These are phyloP conservation scores for Caerostris darwini DNA, from an alignment of 1,140 invertebrate genomes.

Conservation along the genomic window DNA sequence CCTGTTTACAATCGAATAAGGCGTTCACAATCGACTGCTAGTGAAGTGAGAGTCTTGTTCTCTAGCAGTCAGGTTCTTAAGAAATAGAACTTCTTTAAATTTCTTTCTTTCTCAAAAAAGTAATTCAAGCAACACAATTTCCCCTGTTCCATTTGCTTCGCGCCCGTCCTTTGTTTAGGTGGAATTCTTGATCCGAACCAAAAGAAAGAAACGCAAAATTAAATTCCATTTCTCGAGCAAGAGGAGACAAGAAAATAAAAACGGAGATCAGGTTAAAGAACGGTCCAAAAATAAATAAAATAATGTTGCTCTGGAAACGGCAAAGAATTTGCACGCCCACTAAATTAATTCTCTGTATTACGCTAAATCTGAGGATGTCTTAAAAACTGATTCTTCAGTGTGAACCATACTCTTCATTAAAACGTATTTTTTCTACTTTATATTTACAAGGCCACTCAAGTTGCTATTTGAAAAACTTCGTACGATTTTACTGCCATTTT, in stretches of 20 bases:
- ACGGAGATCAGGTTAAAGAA: constrained; percentile 42
- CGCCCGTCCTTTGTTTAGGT: neutral
- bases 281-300: constrained; percentile 39
- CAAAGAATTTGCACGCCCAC: constrained; percentile 64
- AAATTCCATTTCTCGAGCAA: constrained; percentile 27
- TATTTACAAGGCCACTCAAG: constrained; percentile 60
- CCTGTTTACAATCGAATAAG: no score
- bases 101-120: neutral
- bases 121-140: neutral
- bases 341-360: constrained; percentile 56
- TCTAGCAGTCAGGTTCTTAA: no score
- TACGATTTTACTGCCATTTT: neutral
- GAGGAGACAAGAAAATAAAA: neutral
- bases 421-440: constrained; percentile 48
- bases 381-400: neutral
- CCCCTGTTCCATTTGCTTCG: neutral
- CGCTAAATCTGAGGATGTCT: constrained; percentile 30
- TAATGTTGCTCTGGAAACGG: constrained; percentile 14
- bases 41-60: no score
- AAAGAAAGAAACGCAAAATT: neutral
- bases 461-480: constrained; percentile 25
- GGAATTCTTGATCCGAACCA: neutral
- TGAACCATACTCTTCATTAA: constrained; percentile 57
- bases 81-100: neutral
- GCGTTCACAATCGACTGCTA: no score